Conservation (phyloP, 2,113 vertebrate genomes). For the Donacobius atricapilla region DNA sequence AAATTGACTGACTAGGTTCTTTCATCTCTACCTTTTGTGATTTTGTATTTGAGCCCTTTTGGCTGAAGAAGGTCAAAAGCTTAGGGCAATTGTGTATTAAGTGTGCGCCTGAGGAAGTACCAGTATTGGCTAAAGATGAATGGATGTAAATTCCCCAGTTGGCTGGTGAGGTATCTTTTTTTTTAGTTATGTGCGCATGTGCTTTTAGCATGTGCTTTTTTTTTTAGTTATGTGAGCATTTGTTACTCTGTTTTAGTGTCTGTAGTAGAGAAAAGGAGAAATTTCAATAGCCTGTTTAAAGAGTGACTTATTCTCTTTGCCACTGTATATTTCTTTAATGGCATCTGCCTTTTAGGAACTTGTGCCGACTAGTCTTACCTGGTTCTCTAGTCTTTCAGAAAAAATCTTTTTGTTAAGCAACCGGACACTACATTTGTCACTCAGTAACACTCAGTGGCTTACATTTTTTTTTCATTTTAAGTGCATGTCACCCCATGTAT, state of each 20-base stretch:
- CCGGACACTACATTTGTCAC: background rate
- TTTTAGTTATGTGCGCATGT: background rate
- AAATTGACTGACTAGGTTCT: background rate
- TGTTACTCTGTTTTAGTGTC: background rate
- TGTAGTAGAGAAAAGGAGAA: background rate
- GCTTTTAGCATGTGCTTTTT: too few relatives aligned
- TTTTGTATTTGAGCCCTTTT: background rate
- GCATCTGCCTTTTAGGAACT: background rate
- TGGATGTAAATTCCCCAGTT: background rate
- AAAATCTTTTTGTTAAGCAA: background rate
- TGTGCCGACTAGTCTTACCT: background rate
- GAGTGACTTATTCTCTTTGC: background rate
- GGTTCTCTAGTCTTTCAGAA: background rate
- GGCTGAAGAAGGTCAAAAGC: background rate
- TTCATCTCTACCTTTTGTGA: background rate
- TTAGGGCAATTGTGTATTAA: background rate
- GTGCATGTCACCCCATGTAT: background rate
- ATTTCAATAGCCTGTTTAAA: background rate
- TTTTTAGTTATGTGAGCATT: background rate
- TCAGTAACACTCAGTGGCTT: background rate
- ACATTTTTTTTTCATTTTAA: background rate
- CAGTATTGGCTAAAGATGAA: background rate
- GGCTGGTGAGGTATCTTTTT: background rate
- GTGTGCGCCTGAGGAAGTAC: background rate
- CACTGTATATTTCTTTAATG: background rate